Conservation (phyloP, 1,140 invertebrate species). For the Heliothis virescens region DNA sequence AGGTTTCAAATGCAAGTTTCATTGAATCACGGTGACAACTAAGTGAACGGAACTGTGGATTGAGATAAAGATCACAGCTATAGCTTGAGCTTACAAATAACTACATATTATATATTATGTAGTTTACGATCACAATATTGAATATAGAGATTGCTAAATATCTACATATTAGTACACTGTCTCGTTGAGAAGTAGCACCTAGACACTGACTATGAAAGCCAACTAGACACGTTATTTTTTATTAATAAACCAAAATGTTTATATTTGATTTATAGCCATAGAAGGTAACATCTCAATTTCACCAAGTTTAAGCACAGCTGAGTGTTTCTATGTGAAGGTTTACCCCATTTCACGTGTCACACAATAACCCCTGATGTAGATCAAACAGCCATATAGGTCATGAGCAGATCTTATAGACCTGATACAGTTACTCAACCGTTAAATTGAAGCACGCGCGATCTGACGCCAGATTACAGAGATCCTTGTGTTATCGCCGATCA, state of each 20-base stretch:
- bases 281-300: too few relatives aligned
- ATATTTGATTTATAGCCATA: too few relatives aligned
- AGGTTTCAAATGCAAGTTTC: not conserved
- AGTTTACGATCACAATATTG: conserved; percentile 5
- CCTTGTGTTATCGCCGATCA: conserved; percentile 26
- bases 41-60: not conserved
- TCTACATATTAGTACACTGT: not conserved
- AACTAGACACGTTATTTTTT: too few relatives aligned
- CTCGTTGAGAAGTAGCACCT: too few relatives aligned
- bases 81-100: conserved; percentile 3
- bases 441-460: conserved; percentile 40
- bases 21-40: conserved; percentile 1
- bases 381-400: conserved; percentile 28
- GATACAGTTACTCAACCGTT: conserved; percentile 39
- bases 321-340: too few relatives aligned
- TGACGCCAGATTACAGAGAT: conserved; percentile 36
- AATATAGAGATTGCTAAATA: not conserved
- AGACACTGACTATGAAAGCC: too few relatives aligned
- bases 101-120: not conserved
- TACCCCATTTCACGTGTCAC: too few relatives aligned
- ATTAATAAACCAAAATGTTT: too few relatives aligned
- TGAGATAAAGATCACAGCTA: not conserved
- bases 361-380: conserved; percentile 23
- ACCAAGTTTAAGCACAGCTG: too few relatives aligned
- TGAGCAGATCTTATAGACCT: conserved; percentile 33